Evolutionary conservation across 2,113 vertebrate genomes (phyloP).

Genomic region (Lucifuga dentata): DNA sequence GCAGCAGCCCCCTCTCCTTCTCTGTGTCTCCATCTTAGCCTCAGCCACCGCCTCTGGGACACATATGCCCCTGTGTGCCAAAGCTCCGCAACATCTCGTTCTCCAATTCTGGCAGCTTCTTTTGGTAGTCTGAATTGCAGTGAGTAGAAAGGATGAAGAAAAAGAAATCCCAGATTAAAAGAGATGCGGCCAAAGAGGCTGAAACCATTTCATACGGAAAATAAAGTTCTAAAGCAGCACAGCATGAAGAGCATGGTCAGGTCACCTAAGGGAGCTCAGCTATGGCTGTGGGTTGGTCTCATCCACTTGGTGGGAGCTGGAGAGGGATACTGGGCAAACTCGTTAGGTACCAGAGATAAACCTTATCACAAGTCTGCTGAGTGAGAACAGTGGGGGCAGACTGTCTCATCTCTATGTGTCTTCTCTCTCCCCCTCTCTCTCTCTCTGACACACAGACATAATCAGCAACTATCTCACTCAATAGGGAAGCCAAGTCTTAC

Average conservation of each 20-base stretch:
- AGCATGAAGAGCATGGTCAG: conserved; percentile 64
- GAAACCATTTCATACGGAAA: conserved; percentile 65
- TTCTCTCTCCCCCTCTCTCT: conserved; percentile 42
- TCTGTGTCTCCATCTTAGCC: conserved; percentile 63
- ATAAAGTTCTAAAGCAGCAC: conserved; percentile 67
- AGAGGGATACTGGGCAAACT: conserved; percentile 59
- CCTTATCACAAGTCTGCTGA: conserved; percentile 74
- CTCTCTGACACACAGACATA: conserved; percentile 4
- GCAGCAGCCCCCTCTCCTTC: conserved; percentile 48
- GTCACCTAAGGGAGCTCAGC: conserved; percentile 60
- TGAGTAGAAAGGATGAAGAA: conserved; percentile 66
- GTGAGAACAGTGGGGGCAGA: conserved; percentile 63
- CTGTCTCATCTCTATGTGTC: conserved; percentile 65
- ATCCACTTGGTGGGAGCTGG: conserved; percentile 48
- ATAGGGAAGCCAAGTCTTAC: conserved; percentile 61
- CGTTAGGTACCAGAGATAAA: conserved; percentile 72
- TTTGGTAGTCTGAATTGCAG: conserved; percentile 70
- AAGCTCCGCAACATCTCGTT: conserved; percentile 68
- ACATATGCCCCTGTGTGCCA: conserved; percentile 64
- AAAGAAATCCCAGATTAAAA: conserved; percentile 74
- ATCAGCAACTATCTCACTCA: conserved; percentile 41
- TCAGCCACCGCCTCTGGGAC: conserved; percentile 70
- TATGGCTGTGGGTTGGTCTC: conserved; percentile 27
- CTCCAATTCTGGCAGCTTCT: conserved; percentile 60
- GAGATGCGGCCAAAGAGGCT: conserved; percentile 67